Conservation (phyloP, 2,797 vertebrate genomes). For the Selene dorsalis region DNA sequence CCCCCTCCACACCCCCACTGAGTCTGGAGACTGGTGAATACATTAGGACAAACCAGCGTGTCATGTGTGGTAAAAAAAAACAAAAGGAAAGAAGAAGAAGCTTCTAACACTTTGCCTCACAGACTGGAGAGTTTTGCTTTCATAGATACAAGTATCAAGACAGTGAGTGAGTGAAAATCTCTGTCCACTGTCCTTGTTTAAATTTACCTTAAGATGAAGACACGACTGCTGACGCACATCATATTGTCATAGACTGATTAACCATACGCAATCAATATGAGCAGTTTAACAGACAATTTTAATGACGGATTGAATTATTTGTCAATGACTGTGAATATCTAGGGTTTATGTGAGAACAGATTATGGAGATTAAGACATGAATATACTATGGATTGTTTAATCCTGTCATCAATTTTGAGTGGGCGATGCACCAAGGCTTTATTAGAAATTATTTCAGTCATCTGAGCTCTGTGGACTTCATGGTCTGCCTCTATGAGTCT, state of each 20-base stretch:
- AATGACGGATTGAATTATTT: background rate
- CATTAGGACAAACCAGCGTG: constrained; percentile 39
- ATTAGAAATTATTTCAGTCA: constrained; percentile 43
- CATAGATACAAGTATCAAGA: constrained; percentile 12
- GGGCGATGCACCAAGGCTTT: constrained; percentile 36
- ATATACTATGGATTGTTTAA: constrained; percentile 6
- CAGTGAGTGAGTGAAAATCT: constrained; percentile 1
- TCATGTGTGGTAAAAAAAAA: constrained; percentile 23
- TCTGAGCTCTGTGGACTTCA: constrained; percentile 26
- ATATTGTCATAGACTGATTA: background rate
- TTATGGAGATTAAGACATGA: constrained; percentile 13
- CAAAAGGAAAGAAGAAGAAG: background rate
- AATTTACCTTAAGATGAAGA: constrained; percentile 10
- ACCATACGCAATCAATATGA: background rate
- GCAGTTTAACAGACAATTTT: constrained; percentile 3
- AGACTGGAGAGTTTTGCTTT: constrained; percentile 20
- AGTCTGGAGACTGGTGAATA: constrained; percentile 43
- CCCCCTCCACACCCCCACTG: constrained; percentile 14
- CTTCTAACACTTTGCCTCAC: constrained; percentile 25
- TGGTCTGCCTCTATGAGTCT: constrained; percentile 45
- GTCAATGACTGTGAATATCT: constrained; percentile 1
- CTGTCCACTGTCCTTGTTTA: constrained; percentile 12
- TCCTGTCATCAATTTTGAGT: constrained; percentile 24
- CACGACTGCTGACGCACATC: background rate
- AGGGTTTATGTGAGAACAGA: background rate